These are phyloP conservation scores for Cantharis lateralis DNA, from an alignment of 2,888 invertebrate species.

Conservation along the genomic window DNA sequence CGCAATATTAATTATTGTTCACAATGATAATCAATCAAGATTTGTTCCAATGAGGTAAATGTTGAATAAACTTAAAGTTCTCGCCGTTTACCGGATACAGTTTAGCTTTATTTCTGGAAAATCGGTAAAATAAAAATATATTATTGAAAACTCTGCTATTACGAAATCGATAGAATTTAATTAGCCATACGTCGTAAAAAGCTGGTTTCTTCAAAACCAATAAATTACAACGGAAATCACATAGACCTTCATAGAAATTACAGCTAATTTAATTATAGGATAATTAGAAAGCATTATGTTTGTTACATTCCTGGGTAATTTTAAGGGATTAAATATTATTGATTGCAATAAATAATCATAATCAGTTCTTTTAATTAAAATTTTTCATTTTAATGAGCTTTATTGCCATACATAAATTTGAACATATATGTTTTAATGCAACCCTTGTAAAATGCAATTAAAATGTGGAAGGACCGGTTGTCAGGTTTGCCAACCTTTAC, in stretches of 20 bases:
- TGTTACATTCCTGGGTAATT: not conserved
- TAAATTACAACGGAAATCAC: not conserved
- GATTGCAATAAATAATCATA: not conserved
- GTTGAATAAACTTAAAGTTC: no score
- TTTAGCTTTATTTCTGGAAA: not conserved
- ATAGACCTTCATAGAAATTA: not conserved
- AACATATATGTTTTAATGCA: not conserved
- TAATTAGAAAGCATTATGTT: not conserved
- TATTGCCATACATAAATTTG: not conserved
- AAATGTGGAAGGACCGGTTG: not conserved
- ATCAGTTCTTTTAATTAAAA: not conserved
- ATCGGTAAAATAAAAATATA: not conserved
- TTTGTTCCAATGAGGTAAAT: no score
- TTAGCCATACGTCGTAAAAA: not conserved
- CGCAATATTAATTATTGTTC: no score
- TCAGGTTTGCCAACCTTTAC: not conserved
- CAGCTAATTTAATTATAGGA: not conserved
- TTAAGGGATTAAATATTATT: not conserved
- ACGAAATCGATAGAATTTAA: not conserved
- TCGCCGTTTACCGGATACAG: no score
- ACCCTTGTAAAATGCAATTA: conserved; percentile 1
- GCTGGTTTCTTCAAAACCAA: not conserved
- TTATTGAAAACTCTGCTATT: not conserved
- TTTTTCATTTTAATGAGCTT: not conserved
- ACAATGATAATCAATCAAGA: no score